Percentiles rank a stretch among this genome's conserved stretches.
These are phyloP conservation scores for Salmo trutta DNA, from an alignment of 2,797 vertebrate genomes.

Conservation along the genomic window DNA sequence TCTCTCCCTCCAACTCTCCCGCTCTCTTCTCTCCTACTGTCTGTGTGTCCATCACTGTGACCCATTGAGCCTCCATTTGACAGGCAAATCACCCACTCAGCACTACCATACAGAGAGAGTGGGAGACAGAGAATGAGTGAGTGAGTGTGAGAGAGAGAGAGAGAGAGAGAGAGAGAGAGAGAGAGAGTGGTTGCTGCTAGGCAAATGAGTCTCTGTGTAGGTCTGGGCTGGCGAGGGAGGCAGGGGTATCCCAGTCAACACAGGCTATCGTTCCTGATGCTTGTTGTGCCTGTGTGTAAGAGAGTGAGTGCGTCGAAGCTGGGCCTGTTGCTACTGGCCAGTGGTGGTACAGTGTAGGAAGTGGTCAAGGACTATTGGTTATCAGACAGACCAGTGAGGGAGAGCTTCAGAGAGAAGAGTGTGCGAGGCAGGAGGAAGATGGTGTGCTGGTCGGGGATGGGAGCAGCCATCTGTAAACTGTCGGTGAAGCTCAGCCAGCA, in stretches of 20 bases:
- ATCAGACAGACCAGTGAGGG: not conserved
- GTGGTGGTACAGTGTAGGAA: not conserved
- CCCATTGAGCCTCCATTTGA: slow-evolving; percentile 48
- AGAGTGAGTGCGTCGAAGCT: not conserved
- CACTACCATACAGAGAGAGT: slow-evolving; percentile 23
- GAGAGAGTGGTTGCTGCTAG: slow-evolving; percentile 31
- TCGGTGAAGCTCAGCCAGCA: slow-evolving; percentile 79
- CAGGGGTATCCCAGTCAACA: not conserved
- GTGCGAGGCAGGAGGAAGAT: slow-evolving; percentile 8
- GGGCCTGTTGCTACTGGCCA: slow-evolving; percentile 4
- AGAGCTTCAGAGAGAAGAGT: slow-evolving; percentile 17
- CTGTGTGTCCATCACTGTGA: slow-evolving; percentile 29
- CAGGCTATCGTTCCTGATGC: slow-evolving; percentile 31
- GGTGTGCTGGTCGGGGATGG: slow-evolving; percentile 70
- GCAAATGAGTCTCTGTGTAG: slow-evolving; percentile 49
- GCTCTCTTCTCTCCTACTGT: not conserved
- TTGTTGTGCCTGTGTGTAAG: slow-evolving; percentile 15
- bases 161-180: not conserved
- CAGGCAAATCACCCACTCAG: slow-evolving; percentile 57
- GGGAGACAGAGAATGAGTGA: slow-evolving; percentile 11
- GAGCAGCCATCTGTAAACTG: slow-evolving; percentile 82
- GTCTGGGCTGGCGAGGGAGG: slow-evolving; percentile 18
- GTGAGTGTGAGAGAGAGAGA: not conserved
- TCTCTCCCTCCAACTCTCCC: not conserved
- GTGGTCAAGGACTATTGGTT: slow-evolving; percentile 2